Conservation (phyloP, 1,140 invertebrate species). For the Dendrolimus punctatus region DNA sequence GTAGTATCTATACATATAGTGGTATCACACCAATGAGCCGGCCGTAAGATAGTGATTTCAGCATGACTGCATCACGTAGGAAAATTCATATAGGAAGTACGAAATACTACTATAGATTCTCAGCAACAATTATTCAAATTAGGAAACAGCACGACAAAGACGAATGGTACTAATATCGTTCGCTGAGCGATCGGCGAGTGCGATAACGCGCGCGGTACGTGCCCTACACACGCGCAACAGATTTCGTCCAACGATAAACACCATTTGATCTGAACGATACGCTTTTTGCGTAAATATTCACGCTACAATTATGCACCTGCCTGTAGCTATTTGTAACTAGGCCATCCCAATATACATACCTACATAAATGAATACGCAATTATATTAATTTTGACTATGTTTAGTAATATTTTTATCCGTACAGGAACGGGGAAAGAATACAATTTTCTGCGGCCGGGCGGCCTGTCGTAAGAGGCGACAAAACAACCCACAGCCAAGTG, state of each 20-base stretch:
- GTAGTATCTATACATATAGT: too few species aligned
- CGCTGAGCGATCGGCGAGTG: slow-evolving; percentile 38
- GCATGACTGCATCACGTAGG: background rate
- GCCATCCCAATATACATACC: background rate
- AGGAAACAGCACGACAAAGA: slow-evolving; percentile 66
- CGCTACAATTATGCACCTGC: slow-evolving; percentile 40
- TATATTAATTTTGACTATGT: too few species aligned
- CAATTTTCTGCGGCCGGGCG: too few species aligned
- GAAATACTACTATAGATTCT: slow-evolving; percentile 55
- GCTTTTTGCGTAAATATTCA: slow-evolving; percentile 66
- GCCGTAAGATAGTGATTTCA: background rate
- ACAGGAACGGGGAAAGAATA: too few species aligned
- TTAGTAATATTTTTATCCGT: too few species aligned
- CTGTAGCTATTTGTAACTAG: slow-evolving; percentile 14
- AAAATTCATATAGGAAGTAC: slow-evolving; percentile 10
- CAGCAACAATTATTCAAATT: slow-evolving; percentile 70
- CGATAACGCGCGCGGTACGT: slow-evolving; percentile 49
- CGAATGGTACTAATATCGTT: slow-evolving; percentile 67
- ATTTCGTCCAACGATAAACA: slow-evolving; percentile 52
- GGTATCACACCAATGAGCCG: too few species aligned
- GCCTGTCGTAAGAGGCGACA: too few species aligned
- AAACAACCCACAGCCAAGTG: too few species aligned
- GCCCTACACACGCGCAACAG: slow-evolving; percentile 54
- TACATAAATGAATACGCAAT: too few species aligned
- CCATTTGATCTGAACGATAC: slow-evolving; percentile 59